Conservation (phyloP, 1,140 invertebrate species). For the Drosophila subpulchrella region DNA sequence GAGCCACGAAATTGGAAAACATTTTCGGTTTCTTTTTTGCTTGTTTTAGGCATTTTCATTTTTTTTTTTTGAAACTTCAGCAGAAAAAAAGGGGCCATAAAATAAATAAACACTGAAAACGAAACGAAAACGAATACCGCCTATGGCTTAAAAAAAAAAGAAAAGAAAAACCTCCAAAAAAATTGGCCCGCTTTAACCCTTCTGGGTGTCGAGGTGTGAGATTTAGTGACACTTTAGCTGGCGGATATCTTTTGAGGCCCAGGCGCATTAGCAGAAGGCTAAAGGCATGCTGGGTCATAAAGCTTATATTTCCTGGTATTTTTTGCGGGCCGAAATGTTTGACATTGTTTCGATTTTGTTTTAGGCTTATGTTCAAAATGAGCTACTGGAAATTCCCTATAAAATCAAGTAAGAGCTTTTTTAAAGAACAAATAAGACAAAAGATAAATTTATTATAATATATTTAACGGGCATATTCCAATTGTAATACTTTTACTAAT, state of each 20-base stretch:
- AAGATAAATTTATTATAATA: too few species aligned
- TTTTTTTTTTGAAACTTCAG: conserved; percentile 43
- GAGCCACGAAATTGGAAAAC: conserved; percentile 54
- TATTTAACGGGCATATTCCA: too few species aligned
- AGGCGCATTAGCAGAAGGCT: conserved; percentile 3
- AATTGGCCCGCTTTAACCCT: conserved; percentile 38
- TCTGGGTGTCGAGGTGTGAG: conserved; percentile 39
- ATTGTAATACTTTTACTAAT: too few species aligned
- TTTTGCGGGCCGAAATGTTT: not conserved
- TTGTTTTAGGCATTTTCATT: conserved; percentile 3
- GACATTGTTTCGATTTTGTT: not conserved
- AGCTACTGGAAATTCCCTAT: not conserved
- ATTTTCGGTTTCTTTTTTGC: conserved; percentile 43
- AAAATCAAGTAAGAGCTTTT: too few species aligned
- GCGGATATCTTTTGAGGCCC: conserved; percentile 4
- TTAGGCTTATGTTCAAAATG: not conserved
- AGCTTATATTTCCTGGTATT: not conserved
- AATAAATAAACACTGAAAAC: conserved; percentile 66
- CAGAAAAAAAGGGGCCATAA: conserved; percentile 50
- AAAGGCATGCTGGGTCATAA: not conserved
- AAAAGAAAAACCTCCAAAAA: conserved; percentile 8
- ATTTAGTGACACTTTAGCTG: conserved; percentile 34
- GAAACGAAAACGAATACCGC: conserved; percentile 48
- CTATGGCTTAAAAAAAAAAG: conserved; percentile 17
- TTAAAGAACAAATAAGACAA: not conserved